Evolutionary conservation across 1,140 invertebrate genomes (phyloP).

Genomic region (Archegozetes longisetosus): DNA sequence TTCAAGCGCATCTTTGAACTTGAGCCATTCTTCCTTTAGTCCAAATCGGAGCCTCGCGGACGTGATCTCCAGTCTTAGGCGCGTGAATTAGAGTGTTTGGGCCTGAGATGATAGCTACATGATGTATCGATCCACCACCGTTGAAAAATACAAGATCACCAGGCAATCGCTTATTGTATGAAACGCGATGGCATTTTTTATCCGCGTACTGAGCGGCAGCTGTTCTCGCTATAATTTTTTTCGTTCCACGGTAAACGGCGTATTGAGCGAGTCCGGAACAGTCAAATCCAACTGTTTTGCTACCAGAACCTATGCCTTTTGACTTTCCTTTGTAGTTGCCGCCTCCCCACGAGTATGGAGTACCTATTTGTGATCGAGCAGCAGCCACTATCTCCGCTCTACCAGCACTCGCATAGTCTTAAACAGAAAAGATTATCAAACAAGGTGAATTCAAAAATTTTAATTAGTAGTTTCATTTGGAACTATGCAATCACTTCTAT

Average conservation of each 20-base stretch:
- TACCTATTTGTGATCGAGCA: not conserved
- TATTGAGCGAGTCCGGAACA: not conserved
- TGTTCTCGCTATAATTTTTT: not conserved
- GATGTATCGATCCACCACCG: not conserved
- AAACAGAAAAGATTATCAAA: no score
- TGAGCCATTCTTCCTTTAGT: not conserved
- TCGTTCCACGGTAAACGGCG: not conserved
- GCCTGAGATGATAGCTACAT: not conserved
- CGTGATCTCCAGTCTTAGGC: not conserved
- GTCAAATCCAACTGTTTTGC: not conserved
- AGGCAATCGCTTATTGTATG: not conserved
- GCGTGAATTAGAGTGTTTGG: not conserved
- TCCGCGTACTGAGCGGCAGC: slow-evolving; percentile 1
- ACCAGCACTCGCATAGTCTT: no score
- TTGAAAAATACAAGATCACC: slow-evolving; percentile 4
- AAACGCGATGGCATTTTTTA: not conserved
- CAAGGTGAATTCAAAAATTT: no score
- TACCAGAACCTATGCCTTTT: not conserved
- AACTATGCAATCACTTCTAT: no score
- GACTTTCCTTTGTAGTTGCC: not conserved
- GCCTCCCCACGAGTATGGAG: not conserved
- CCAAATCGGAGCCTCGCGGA: not conserved
- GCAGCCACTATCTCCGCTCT: not conserved
- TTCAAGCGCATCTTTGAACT: not conserved
- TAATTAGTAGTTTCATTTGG: no score